A percentile compares a stretch with the other conserved stretches of the same genome.
phyloP scores from a whole-genome alignment of 2,113 vertebrate species.

The Tonatia bakeri region DNA sequence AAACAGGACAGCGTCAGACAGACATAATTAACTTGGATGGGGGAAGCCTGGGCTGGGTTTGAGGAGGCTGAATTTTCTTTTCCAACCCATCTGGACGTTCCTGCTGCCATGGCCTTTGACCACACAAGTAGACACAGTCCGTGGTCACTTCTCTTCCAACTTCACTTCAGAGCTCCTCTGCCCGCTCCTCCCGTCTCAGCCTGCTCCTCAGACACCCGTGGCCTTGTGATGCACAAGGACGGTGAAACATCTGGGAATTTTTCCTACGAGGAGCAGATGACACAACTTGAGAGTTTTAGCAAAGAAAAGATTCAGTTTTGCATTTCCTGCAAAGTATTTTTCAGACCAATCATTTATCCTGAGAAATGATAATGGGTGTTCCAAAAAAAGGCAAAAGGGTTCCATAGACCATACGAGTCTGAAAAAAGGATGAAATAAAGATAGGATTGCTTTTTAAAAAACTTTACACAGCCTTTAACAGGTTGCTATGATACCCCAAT shows the following conservation, averaged over 20 bases:
- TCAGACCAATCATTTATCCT: not conserved
- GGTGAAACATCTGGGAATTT: not conserved
- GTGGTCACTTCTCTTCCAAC: not conserved
- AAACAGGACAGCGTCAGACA: not conserved
- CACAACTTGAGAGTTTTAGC: not conserved
- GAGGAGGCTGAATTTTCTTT: not conserved
- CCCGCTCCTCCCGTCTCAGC: not conserved
- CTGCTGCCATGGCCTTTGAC: not conserved
- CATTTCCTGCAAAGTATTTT: not conserved
- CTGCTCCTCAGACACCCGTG: not conserved
- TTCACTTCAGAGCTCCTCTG: not conserved
- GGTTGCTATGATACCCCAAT: not conserved
- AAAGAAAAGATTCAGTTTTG: not conserved
- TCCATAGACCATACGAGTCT: not conserved
- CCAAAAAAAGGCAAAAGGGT: not conserved
- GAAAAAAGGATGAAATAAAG: not conserved
- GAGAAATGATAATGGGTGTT: not conserved
- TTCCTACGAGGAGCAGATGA: not conserved
- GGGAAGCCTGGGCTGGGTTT: not conserved
- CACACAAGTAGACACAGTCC: not conserved
- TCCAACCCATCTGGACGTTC: not conserved
- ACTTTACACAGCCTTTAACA: not conserved
- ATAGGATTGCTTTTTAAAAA: not conserved
- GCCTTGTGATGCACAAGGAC: not conserved
- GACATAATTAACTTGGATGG: not conserved